phyloP scores from a whole-genome alignment of 2,797 vertebrate species.

The Macrochelys suwanniensis region DNA sequence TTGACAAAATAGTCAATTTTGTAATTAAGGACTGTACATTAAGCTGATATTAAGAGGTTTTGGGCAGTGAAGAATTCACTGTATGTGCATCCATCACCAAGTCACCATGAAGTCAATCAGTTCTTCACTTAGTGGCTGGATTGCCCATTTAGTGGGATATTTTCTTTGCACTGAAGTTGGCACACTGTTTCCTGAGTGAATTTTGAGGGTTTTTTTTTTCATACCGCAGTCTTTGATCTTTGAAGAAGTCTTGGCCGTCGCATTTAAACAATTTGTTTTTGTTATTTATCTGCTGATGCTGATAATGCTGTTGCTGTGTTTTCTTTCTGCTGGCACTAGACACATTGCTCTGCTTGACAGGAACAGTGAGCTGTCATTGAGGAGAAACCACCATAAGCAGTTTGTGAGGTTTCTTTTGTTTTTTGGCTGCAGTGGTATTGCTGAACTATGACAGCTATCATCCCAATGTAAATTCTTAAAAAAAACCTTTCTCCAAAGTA shows the following conservation, averaged over 20 bases:
- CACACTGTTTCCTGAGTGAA: neutral
- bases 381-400: neutral
- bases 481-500: neutral
- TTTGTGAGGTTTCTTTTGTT: conserved; percentile 24
- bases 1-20: conserved; percentile 11
- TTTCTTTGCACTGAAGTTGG: neutral
- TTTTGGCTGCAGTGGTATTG: neutral
- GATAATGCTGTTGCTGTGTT: neutral
- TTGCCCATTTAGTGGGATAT: neutral
- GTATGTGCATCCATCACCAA: neutral
- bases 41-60: neutral
- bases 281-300: accelerated
- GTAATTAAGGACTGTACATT: neutral
- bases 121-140: neutral
- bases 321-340: neutral
- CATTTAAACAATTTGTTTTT: neutral
- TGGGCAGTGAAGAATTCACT: neutral
- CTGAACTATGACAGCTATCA: conserved; percentile 5
- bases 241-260: neutral
- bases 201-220: neutral
- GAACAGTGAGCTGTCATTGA: conserved; percentile 8
- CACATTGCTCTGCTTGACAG: neutral
- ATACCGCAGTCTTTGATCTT: neutral
- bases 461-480: conserved; percentile 1
- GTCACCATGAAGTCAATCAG: neutral